phyloP scores from a whole-genome alignment of 53 echinoderm and acorn worm species.

The Echinometra lucunter region DNA sequence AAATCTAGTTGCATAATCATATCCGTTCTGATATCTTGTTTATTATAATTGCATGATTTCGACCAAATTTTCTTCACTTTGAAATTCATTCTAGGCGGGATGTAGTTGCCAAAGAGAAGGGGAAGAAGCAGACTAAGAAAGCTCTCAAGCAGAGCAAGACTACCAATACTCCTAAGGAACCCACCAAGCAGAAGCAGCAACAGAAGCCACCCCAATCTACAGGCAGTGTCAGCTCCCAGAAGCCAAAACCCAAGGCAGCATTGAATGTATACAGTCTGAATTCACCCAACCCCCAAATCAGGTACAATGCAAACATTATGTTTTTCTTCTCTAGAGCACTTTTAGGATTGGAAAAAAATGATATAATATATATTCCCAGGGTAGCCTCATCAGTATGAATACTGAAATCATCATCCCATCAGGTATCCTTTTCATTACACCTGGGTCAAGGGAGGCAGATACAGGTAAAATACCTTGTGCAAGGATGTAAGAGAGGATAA shows the following conservation, averaged over 20 bases:
- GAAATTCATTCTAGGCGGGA: slow-evolving; percentile 8
- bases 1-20: too few species aligned
- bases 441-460: too few species aligned
- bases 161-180: neutral
- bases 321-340: too few species aligned
- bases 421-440: too few species aligned
- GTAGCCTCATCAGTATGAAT: too few species aligned
- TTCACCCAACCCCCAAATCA: slow-evolving; percentile 47
- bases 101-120: slow-evolving; percentile 31
- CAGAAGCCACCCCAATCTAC: neutral
- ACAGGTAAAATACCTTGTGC: too few species aligned
- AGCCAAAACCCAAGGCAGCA: neutral
- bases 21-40: too few species aligned
- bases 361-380: too few species aligned
- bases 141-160: neutral
- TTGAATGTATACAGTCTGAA: neutral
- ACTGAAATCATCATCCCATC: too few species aligned
- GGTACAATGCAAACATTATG: neutral
- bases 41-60: too few species aligned
- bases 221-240: neutral
- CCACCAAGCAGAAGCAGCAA: neutral
- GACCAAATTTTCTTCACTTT: neutral
- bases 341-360: too few species aligned
- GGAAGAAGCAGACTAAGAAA: neutral
- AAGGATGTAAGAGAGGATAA: too few species aligned